These are phyloP conservation scores for Bucco capensis DNA, from an alignment of 2,113 vertebrate species.

Conservation along the genomic window DNA sequence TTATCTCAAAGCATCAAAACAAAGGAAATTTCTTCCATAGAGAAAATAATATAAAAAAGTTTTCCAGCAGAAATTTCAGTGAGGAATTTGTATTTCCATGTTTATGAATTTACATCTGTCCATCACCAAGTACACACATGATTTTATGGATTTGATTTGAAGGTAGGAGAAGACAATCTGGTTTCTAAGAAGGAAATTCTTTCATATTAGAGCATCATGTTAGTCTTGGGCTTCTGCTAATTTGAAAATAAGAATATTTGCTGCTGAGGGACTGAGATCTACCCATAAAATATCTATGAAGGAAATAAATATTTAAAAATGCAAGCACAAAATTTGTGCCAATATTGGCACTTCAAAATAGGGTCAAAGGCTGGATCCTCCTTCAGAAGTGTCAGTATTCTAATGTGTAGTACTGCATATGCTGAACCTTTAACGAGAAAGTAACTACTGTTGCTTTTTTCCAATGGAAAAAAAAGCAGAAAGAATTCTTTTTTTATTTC, in stretches of 20 bases:
- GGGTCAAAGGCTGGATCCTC: slow-evolving; percentile 61
- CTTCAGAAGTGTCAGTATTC: slow-evolving; percentile 52
- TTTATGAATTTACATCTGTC: background rate
- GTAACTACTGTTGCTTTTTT: slow-evolving; percentile 46
- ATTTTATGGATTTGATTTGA: background rate
- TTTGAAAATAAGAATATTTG: slow-evolving; percentile 65
- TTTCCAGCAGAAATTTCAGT: background rate
- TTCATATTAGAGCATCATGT: slow-evolving; percentile 30
- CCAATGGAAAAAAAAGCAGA: slow-evolving; percentile 17
- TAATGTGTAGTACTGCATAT: slow-evolving; percentile 10
- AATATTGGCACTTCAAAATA: slow-evolving; percentile 68
- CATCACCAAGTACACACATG: background rate
- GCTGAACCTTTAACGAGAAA: slow-evolving; percentile 35
- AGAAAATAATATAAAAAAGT: background rate
- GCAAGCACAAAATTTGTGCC: slow-evolving; percentile 53
- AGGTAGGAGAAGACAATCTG: background rate
- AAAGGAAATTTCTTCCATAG: background rate
- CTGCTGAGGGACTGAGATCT: slow-evolving; percentile 44
- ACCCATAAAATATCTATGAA: slow-evolving; percentile 73
- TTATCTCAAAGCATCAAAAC: background rate
- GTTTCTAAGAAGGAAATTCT: background rate
- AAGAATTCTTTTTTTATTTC: slow-evolving; percentile 27
- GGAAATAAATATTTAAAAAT: slow-evolving; percentile 76
- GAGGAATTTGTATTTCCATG: background rate
- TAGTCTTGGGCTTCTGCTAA: slow-evolving; percentile 58